Evolutionary conservation across 2,888 invertebrate genomes (phyloP), one percentile per base, ranked within the genome.

Genomic region (Drosophila cognata): DNA sequence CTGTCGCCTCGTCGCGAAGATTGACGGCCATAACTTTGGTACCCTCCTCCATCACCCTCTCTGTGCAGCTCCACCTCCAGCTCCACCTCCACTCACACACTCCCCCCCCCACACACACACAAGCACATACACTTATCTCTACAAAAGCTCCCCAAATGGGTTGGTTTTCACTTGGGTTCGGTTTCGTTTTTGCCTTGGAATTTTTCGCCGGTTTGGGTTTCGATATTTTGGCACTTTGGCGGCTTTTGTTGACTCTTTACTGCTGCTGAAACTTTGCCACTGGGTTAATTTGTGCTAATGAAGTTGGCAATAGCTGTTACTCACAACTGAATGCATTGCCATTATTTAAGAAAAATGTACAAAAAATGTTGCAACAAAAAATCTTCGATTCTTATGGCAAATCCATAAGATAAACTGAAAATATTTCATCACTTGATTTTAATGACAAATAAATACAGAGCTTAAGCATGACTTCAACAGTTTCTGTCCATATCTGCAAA

Each of bases 1-100:
- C 72, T 87, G 86, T 84, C 86, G 87, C 85, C 85, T 78, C 71
- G 70, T 2, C 71, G 68, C 73, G 65, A 88, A 89, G 81, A 88
- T 87, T 88, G 89, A 86, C 87, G 84, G 73, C 58, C 82, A 80
- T 77, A 80, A 78, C 77, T 86, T 73, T 65, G 75, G 25, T 61
- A 43, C 59, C 41, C 35, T 46, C 55, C n/a, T 21, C n/a, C n/a
- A n/a, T 28, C 35, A 29, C 25, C n/a, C 29, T 41, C 13, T 25
- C 11, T 21, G 21, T 21, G 21, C 18, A 10, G 41, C 28, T 16
- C 36, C 21, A 13, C 10, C 25, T 35, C 29, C 25, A 21, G 13
- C 21, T 46, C 29, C 25, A 29, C 4, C 28, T 4, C 1, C 46
- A 28, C 21, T 13, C 35, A 46, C 46, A 60, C 29, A 33, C 52